phyloP scores from a whole-genome alignment of 2,888 invertebrate species.

The Apodemia hepburni region DNA sequence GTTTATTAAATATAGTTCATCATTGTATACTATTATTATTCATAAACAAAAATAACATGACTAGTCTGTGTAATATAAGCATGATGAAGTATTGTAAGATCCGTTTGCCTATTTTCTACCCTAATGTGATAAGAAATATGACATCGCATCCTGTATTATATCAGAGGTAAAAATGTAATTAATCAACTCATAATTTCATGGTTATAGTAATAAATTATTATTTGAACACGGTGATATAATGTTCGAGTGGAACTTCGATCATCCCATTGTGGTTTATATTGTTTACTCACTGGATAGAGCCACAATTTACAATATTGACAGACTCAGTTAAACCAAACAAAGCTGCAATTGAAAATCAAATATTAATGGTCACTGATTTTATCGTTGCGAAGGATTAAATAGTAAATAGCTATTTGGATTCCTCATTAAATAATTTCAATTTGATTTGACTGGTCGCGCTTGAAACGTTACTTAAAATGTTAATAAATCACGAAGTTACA shows the following conservation, averaged over 20 bases:
- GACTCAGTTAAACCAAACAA: slow-evolving; percentile 35
- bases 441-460: slow-evolving; percentile 14
- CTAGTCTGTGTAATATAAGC: too few relatives aligned
- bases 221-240: slow-evolving; percentile 3
- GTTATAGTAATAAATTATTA: not conserved
- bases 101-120: too few relatives aligned
- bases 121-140: not conserved
- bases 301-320: slow-evolving; percentile 32
- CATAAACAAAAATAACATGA: too few relatives aligned
- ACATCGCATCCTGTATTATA: not conserved
- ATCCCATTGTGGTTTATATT: slow-evolving; percentile 20
- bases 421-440: slow-evolving; percentile 11
- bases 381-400: slow-evolving; percentile 36
- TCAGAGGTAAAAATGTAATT: not conserved
- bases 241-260: slow-evolving; percentile 28
- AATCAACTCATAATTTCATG: not conserved
- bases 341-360: slow-evolving; percentile 44
- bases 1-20: too few relatives aligned
- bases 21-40: too few relatives aligned
- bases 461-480: slow-evolving; percentile 4
- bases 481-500: slow-evolving; percentile 5
- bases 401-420: slow-evolving; percentile 26
- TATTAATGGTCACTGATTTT: slow-evolving; percentile 39
- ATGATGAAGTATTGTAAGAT: too few relatives aligned
- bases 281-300: slow-evolving; percentile 18